Conservation (phyloP, 2,797 vertebrate species). For the Trachops cirrhosus region DNA sequence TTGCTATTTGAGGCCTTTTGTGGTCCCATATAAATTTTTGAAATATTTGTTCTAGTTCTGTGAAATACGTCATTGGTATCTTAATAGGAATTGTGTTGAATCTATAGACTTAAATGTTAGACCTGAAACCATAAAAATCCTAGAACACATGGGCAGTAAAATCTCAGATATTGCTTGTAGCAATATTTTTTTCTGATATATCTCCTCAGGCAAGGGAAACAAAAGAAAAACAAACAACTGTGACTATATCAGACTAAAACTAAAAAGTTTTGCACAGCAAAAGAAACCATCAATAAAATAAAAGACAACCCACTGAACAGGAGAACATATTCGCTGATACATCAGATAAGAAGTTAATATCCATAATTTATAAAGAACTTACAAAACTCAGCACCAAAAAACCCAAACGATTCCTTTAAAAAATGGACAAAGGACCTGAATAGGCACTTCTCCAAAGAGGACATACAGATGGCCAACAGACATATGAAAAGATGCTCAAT, state of each 20-base stretch:
- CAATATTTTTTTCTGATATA: background rate
- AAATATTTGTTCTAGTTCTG: background rate
- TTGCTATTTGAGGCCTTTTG: background rate
- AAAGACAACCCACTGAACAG: background rate
- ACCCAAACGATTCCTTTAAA: background rate
- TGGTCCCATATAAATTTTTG: background rate
- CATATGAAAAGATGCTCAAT: background rate
- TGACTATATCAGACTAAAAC: background rate
- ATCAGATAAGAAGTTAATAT: background rate
- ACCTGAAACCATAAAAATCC: background rate
- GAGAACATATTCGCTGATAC: background rate
- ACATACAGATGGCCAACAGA: background rate
- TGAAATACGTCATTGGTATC: background rate
- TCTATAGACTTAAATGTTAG: background rate
- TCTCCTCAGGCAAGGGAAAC: background rate
- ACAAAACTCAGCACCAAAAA: background rate
- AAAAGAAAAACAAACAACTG: background rate
- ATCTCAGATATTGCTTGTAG: background rate
- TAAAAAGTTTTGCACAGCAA: background rate
- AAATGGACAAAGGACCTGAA: background rate
- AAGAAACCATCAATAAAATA: background rate
- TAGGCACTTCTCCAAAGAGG: background rate
- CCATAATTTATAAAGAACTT: background rate
- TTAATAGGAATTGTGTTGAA: background rate
- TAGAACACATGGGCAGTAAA: background rate